Evolutionary conservation across 1,140 invertebrate species (phyloP).

Genomic region (Steinernema khuongi): DNA sequence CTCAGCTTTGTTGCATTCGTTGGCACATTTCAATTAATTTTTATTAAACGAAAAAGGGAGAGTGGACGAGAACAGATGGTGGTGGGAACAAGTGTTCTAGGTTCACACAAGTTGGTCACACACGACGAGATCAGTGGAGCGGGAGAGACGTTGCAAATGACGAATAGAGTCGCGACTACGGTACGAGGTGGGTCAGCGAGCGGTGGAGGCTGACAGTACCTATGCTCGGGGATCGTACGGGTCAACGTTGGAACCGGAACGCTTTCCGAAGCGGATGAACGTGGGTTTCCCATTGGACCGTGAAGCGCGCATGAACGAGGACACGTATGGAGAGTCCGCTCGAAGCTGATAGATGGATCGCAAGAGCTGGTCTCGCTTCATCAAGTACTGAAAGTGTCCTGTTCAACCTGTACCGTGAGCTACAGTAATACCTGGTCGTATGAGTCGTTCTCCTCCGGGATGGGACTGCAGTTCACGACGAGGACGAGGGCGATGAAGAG

Average conservation of each 20-base stretch:
- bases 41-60: constrained; percentile 15
- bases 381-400: neutral
- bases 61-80: neutral
- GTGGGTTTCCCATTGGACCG: neutral
- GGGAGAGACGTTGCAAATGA: too few relatives aligned
- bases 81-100: neutral
- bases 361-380: neutral
- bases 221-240: neutral
- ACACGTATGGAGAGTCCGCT: neutral
- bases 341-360: constrained; percentile 3
- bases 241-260: neutral
- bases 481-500: neutral
- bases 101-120: too few relatives aligned
- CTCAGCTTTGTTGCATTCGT: neutral
- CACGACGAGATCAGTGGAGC: too few relatives aligned
- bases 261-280: constrained; percentile 6
- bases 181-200: too few relatives aligned
- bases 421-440: neutral
- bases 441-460: neutral
- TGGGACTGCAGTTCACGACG: neutral
- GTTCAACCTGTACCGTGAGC: neutral
- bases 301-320: neutral
- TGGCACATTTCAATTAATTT: neutral
- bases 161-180: neutral
- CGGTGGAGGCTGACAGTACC: neutral